Percentiles rank a stretch among this genome's conserved stretches.
Conservation (phyloP, 2,888 invertebrate genomes). For the Drosophila vallismaia region DNA sequence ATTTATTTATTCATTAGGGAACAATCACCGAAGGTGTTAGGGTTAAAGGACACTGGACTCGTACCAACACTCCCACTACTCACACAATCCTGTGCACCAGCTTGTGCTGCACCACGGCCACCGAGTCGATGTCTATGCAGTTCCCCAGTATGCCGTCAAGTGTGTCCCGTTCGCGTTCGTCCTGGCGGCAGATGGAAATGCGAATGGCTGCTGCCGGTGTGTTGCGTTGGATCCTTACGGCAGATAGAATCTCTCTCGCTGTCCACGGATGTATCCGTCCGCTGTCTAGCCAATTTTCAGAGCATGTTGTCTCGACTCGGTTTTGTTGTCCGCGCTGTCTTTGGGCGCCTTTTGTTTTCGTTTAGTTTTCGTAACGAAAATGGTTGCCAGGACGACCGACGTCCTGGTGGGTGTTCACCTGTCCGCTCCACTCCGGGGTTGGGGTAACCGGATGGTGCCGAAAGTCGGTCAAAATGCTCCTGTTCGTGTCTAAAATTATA, state of each 20-base stretch:
- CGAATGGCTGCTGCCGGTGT: constrained; percentile 11
- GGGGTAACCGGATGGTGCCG: constrained; percentile 25
- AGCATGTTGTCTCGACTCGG: constrained; percentile 50
- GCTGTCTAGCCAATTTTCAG: constrained; percentile 59
- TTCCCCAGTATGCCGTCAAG: constrained; percentile 85
- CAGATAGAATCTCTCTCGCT: constrained; percentile 37
- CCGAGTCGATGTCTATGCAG: constrained; percentile 87
- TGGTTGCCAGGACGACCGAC: constrained; percentile 64
- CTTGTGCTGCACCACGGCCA: constrained; percentile 84
- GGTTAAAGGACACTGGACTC: neutral
- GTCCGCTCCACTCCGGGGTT: constrained; percentile 8
- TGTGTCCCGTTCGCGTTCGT: constrained; percentile 46
- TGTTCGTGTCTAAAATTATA: constrained; percentile 73
- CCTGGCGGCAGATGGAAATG: constrained; percentile 8
- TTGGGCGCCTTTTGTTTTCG: constrained; percentile 64
- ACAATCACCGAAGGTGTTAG: constrained; percentile 26
- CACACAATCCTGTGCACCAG: constrained; percentile 83
- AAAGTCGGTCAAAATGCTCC: constrained; percentile 69
- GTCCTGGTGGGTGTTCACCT: constrained; percentile 35
- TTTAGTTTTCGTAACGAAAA: constrained; percentile 78
- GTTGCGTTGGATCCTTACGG: constrained; percentile 33
- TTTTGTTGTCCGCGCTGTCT: constrained; percentile 34
- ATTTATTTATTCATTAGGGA: constrained; percentile 59
- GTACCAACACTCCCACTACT: constrained; percentile 64
- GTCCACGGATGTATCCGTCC: constrained; percentile 55